Conservation (phyloP, 2,113 vertebrate genomes). For the Sylvietta virens region DNA sequence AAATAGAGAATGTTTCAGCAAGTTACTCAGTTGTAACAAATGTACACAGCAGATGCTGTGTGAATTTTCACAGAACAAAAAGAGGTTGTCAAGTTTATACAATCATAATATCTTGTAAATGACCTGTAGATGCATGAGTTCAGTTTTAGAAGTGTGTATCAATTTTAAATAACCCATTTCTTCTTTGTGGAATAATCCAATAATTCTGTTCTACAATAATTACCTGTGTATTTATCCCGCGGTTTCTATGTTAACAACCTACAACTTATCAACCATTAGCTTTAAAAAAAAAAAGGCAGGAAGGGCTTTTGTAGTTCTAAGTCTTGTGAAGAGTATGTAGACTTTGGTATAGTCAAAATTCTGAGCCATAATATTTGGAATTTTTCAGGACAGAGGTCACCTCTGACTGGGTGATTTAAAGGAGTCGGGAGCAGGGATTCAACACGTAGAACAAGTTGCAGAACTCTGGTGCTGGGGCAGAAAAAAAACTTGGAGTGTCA, state of each 20-base stretch:
- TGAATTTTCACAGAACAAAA: neutral
- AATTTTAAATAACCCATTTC: neutral
- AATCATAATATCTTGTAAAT: neutral
- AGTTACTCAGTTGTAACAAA: neutral
- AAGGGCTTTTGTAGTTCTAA: neutral
- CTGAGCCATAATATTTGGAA: neutral
- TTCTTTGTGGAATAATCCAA: neutral
- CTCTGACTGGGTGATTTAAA: neutral
- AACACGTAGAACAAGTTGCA: neutral
- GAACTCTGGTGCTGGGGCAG: neutral
- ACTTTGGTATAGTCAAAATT: neutral
- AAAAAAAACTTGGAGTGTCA: neutral
- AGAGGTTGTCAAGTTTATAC: neutral
- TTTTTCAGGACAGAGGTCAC: neutral
- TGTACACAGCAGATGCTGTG: neutral
- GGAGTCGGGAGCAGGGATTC: neutral
- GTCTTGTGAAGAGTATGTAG: neutral
- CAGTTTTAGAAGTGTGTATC: neutral
- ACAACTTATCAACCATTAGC: neutral
- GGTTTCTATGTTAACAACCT: neutral
- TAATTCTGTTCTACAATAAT: neutral
- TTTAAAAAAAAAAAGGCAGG: neutral
- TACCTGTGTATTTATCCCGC: neutral
- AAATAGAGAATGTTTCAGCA: conserved; percentile 11
- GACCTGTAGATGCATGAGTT: neutral